Base-by-base conservation (phyloP, 1,140 invertebrate genomes). In the Camponotus floridanus region DNA sequence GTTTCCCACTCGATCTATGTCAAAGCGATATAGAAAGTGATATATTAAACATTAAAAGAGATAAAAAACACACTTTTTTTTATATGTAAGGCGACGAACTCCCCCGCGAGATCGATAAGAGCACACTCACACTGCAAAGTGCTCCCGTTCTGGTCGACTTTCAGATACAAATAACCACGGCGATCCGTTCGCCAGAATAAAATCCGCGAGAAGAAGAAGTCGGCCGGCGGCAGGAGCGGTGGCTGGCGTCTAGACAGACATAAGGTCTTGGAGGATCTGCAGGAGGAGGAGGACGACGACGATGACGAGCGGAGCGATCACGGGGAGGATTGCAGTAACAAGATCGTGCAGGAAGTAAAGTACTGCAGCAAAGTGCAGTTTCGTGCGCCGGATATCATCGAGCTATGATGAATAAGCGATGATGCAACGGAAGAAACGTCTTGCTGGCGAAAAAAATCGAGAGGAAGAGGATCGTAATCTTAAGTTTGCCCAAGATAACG, bases 151-250 rank as follows among this genome's bases (percentile, higher is more conserved):
- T 65, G n/a, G 39, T 67, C 74, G 59, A n/a, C 79, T 87, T 92
- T 8, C 86, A 95, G 94, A 78, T 95, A 94, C 81, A 95, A 94
- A 95, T 95, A 95, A 95, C 94, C 93, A 93, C 92, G 92, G 92
- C 91, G 92, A 68, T 94, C 94, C 8, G 87, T 91, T 85, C 92
- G 92, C 79, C 90, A 92, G 73, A 92, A 89, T 91, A 94, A 79
- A 90, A 89, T 86, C 86, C 79, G 79, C 13, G 65, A 81, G 51
- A 81, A 89, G 57, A 91, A 91, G 86, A 91, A 89, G 86, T 80
- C 85, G 64, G 76, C 64, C 26, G 70, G 31, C 33, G 31, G 74
- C 61, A 68, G 86, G 62, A 13, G 71, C 87, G 71, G 64, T 85
- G 42, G 87, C 84, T 18, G 91, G 89, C 84, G 79, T 68, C 76